Percentiles rank a stretch among this genome's conserved stretches.
Conservation (phyloP, 2,113 vertebrate genomes). For the Emydura subglobosa region DNA sequence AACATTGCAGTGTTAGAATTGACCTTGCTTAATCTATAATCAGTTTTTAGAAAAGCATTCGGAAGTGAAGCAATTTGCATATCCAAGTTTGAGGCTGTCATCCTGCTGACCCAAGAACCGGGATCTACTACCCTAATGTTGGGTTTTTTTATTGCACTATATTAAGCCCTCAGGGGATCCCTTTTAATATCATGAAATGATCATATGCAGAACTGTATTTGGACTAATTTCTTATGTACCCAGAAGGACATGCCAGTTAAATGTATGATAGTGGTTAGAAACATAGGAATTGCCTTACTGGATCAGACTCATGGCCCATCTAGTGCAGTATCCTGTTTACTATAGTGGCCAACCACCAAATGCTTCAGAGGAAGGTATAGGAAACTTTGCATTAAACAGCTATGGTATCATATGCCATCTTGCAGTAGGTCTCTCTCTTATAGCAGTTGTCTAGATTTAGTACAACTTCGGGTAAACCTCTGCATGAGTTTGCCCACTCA, state of each 20-base stretch:
- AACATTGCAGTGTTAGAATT: too few relatives aligned
- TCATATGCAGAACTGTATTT: not conserved
- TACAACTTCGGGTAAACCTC: not conserved
- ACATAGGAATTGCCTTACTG: not conserved
- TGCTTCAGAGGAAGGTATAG: not conserved
- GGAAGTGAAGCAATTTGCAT: not conserved
- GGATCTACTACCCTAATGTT: not conserved
- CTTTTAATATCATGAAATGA: not conserved
- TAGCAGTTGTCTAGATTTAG: not conserved
- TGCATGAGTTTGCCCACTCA: not conserved
- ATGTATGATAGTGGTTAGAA: not conserved
- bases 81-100: not conserved
- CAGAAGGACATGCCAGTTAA: not conserved
- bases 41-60: not conserved
- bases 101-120: not conserved
- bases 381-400: not conserved
- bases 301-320: not conserved
- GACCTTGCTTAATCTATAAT: not conserved
- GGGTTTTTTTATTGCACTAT: not conserved
- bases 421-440: not conserved
- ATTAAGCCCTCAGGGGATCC: not conserved
- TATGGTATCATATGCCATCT: not conserved
- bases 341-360: not conserved
- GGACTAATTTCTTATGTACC: not conserved
- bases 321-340: not conserved